Base-by-base conservation (phyloP, 2,888 invertebrate genomes). In the Iphiclides podalirius region DNA sequence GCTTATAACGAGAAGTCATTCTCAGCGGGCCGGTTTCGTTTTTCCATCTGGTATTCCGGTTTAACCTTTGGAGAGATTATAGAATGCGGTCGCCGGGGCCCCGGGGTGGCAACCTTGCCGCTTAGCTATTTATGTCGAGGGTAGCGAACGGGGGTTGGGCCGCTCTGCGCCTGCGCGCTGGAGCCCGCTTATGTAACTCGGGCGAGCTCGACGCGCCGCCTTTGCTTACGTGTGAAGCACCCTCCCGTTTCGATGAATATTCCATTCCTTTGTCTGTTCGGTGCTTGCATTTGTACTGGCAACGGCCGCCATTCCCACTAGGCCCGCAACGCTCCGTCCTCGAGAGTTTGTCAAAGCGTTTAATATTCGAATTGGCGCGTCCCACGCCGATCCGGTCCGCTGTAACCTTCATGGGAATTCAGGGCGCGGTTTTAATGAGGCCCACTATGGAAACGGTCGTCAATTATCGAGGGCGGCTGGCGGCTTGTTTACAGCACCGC, bases 61-160 rank as follows among this genome's bases (percentile, higher is more conserved):
- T 78, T 85, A 86, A 87, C 86, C 86, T 87, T 85, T 85, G 77
- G 73, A 74, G 71, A 79, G 79, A 85, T 86, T 86, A 84, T 80
- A 83, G 61, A 86, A 84, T 81, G 83, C 79, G 84, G 82, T 81
- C 77, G 79, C 67, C 59, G 73, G 74, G 78, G 80, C 75, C 72
- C 69, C 72, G 74, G 83, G 86, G 84, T 83, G 85, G 87, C 79
- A 87, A 87, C 87, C 87, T 86, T 88, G 87, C 83, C 75, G 84
- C 80, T 85, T 76, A 86, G 82, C 81, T 88, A 88, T 88, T 87
- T 88, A 87, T 86, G 85, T 79, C 72, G 84, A 76, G 81, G 84
- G 83, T 79, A 71, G 75, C 59, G 64, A 72, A 72, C 64, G 74
- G 78, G 82, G 76, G 75, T 64, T 60, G 68, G 67, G 53, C 65